Evolutionary conservation across 1,140 invertebrate species (phyloP).

Genomic region (Brachionus asplanchnoidis): DNA sequence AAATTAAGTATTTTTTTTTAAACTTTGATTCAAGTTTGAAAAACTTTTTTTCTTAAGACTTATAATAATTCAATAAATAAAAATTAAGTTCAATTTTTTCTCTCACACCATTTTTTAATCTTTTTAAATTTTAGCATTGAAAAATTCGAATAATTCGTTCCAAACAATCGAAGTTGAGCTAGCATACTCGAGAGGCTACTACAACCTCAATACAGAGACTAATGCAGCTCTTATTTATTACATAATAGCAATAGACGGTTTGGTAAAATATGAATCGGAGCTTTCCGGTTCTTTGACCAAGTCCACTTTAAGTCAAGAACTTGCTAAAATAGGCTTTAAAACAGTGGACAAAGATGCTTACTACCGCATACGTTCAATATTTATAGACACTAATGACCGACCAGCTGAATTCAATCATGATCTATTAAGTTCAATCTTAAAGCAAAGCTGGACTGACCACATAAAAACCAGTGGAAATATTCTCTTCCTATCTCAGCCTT

Average conservation of each 20-base stretch:
- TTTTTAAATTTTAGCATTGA: not conserved
- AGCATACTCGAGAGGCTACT: not conserved
- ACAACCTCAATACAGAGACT: not conserved
- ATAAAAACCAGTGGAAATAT: not conserved
- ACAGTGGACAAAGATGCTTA: not conserved
- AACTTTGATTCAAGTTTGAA: too few species aligned
- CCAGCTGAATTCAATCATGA: not conserved
- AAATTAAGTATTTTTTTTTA: too few species aligned
- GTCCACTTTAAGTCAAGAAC: not conserved
- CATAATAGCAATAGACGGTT: not conserved
- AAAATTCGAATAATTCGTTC: not conserved
- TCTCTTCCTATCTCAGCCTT: not conserved
- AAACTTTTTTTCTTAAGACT: too few species aligned
- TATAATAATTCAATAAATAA: too few species aligned
- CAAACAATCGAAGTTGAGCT: not conserved
- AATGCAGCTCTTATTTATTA: conserved; percentile 1
- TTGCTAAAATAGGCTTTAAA: not conserved
- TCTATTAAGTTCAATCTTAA: not conserved
- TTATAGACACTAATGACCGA: not conserved
- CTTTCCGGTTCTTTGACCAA: not conserved
- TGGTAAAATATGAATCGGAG: not conserved
- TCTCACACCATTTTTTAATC: not conserved
- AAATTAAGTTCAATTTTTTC: too few species aligned
- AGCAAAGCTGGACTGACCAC: not conserved
- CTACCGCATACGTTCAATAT: not conserved